Evolutionary conservation across 2,888 invertebrate genomes (phyloP).

Genomic region (Aphodius sticticus): DNA sequence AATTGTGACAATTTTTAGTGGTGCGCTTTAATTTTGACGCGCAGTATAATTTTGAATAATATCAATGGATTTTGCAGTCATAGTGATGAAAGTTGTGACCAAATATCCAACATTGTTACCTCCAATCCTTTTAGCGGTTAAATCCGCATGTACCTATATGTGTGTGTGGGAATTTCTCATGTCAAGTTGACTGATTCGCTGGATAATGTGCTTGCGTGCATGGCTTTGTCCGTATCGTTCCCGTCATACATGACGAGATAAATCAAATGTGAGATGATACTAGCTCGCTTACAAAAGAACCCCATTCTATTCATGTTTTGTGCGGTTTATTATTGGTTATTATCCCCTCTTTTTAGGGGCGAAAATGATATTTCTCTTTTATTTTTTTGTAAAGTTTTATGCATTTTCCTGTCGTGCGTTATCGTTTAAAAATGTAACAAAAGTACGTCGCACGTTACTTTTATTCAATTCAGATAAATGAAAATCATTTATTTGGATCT

Average conservation of each 20-base stretch:
- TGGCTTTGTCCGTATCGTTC: conserved; percentile 26
- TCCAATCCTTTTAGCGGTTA: not conserved
- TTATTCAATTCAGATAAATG: not conserved
- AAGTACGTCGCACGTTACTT: not conserved
- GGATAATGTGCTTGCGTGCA: conserved; percentile 35
- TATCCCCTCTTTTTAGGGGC: not conserved
- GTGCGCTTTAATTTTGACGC: too few species aligned
- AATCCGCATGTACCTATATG: not conserved
- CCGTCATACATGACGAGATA: conserved; percentile 28
- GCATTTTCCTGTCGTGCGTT: too few species aligned
- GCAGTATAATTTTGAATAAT: too few species aligned
- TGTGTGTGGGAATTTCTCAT: conserved; percentile 23
- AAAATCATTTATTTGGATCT: not conserved
- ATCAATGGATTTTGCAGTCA: too few species aligned
- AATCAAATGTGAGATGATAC: conserved; percentile 36
- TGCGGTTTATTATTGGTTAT: not conserved
- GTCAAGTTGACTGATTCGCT: conserved; percentile 35
- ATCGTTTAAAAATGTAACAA: too few species aligned
- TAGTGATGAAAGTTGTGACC: not conserved
- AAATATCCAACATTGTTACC: not conserved
- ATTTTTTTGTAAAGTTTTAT: too few species aligned
- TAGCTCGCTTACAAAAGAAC: not conserved
- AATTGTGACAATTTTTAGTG: too few species aligned
- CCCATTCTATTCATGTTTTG: not conserved
- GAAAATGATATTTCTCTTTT: not conserved